These are phyloP conservation scores for Petroica traversi DNA, from an alignment of 2,113 vertebrate genomes.

Conservation along the genomic window DNA sequence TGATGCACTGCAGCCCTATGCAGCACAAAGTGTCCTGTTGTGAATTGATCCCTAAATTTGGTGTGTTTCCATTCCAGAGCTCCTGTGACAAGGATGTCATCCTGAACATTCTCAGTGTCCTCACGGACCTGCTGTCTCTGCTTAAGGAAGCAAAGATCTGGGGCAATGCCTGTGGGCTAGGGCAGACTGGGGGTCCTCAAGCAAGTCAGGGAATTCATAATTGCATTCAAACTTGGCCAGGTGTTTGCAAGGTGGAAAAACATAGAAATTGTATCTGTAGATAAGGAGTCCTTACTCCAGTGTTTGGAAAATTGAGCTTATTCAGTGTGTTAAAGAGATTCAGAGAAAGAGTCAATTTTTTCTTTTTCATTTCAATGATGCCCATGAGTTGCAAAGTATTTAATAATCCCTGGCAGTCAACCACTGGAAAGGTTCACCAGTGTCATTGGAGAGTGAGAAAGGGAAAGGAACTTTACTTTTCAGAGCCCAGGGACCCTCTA, in stretches of 20 bases:
- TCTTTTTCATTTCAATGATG: not conserved
- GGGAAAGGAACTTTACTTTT: not conserved
- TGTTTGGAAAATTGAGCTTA: not conserved
- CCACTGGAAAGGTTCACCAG: not conserved
- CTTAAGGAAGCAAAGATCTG: constrained; percentile 73
- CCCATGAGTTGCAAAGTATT: not conserved
- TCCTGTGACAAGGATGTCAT: constrained; percentile 79
- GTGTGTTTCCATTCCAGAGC: constrained; percentile 76
- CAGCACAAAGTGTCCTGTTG: not conserved
- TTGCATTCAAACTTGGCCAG: not conserved
- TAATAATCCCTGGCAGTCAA: not conserved
- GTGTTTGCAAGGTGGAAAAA: not conserved
- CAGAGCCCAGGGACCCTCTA: not conserved
- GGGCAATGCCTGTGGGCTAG: not conserved
- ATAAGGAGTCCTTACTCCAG: not conserved
- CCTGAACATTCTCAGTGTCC: constrained; percentile 80
- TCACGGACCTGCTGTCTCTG: constrained; percentile 87
- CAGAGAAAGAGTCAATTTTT: not conserved
- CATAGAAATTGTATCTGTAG: not conserved
- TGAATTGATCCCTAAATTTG: not conserved
- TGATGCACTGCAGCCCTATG: not conserved
- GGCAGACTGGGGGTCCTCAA: not conserved
- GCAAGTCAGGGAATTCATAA: not conserved
- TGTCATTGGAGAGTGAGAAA: not conserved
- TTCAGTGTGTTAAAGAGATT: not conserved